A percentile compares a stretch with the other conserved stretches of the same genome.
Evolutionary conservation across 2,888 invertebrate genomes (phyloP).

Genomic region (Smittia aterrima): DNA sequence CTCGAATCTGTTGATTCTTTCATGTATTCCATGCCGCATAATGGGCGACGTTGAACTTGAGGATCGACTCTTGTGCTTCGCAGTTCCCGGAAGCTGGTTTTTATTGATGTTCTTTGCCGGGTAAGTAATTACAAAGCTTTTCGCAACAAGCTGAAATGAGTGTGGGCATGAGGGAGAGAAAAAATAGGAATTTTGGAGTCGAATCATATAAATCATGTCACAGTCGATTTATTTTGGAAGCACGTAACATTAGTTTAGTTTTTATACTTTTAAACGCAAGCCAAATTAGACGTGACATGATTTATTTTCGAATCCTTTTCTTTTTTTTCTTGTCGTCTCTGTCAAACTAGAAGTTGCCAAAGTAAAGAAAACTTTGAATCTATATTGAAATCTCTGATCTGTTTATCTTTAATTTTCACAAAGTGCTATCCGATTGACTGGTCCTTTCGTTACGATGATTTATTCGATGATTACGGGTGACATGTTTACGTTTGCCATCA

Average conservation of each 20-base stretch:
- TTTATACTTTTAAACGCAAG: conserved; percentile 30
- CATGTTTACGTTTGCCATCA: conserved; percentile 97
- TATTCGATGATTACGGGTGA: conserved; percentile 99
- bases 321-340: background rate
- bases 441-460: conserved; percentile 99
- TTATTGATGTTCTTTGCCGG: conserved; percentile 98
- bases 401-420: conserved; percentile 28
- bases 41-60: conserved; percentile 74
- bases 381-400: conserved; percentile 9
- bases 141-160: background rate
- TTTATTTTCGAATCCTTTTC: conserved; percentile 38
- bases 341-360: background rate
- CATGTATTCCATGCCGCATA: conserved; percentile 84
- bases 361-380: background rate
- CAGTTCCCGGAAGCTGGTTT: conserved; percentile 96
- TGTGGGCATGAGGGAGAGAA: background rate
- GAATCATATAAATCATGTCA: conserved; percentile 39
- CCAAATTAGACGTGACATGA: conserved; percentile 38
- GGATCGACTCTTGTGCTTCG: conserved; percentile 87
- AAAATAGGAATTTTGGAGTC: background rate
- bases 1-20: conserved; percentile 84
- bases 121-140: conserved; percentile 57
- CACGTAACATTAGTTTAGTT: background rate
- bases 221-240: conserved; percentile 33
- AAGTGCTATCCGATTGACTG: conserved; percentile 55